phyloP scores from a whole-genome alignment of 2,888 invertebrate species.

The Napeogenes sylphis region DNA sequence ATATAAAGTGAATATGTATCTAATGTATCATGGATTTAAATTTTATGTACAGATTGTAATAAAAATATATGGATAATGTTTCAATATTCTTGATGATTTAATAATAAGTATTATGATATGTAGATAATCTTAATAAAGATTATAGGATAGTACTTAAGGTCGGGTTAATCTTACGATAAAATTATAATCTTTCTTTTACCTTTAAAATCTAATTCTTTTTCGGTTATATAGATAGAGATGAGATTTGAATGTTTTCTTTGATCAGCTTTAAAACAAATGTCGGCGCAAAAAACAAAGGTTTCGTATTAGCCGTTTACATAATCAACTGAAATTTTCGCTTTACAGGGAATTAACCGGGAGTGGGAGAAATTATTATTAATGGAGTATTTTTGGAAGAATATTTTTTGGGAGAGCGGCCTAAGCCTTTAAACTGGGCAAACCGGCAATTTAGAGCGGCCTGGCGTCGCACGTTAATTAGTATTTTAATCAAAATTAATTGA shows the following conservation, averaged over 20 bases:
- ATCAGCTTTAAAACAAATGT: slow-evolving; percentile 28
- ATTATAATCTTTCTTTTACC: too few relatives aligned
- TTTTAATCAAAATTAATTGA: slow-evolving; percentile 72
- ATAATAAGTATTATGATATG: too few relatives aligned
- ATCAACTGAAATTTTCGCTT: slow-evolving; percentile 51
- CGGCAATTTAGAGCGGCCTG: slow-evolving; percentile 62
- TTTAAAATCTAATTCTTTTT: too few relatives aligned
- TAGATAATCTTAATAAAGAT: too few relatives aligned
- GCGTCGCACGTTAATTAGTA: slow-evolving; percentile 61
- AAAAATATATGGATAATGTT: too few relatives aligned
- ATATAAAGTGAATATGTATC: background rate
- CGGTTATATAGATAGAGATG: background rate
- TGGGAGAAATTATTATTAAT: slow-evolving; percentile 48
- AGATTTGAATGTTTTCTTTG: background rate
- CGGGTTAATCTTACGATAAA: too few relatives aligned
- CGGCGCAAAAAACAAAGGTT: slow-evolving; percentile 30
- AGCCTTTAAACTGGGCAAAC: slow-evolving; percentile 55
- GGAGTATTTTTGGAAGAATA: slow-evolving; percentile 56
- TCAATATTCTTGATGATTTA: too few relatives aligned
- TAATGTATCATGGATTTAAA: too few relatives aligned
- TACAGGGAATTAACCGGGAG: slow-evolving; percentile 47
- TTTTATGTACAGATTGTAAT: too few relatives aligned
- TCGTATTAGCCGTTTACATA: slow-evolving; percentile 53
- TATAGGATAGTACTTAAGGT: too few relatives aligned
- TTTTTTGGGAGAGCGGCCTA: slow-evolving; percentile 55